These are phyloP conservation scores for Nomada lathburiana DNA, from an alignment of 2,888 invertebrate genomes.

Conservation along the genomic window DNA sequence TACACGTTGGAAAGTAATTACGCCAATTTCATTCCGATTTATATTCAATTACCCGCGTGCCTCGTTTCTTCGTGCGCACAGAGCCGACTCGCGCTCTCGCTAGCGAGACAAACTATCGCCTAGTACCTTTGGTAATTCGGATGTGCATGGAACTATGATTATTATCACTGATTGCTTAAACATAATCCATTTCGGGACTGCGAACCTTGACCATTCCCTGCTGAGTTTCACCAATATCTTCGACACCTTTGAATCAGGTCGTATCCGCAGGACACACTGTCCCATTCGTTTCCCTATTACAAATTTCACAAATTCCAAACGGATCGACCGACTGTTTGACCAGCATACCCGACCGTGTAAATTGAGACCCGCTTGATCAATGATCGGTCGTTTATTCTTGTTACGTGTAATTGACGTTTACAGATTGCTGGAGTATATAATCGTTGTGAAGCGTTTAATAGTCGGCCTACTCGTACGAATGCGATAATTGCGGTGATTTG, in stretches of 20 bases:
- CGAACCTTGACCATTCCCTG: slow-evolving; percentile 18
- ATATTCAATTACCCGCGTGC: slow-evolving; percentile 21
- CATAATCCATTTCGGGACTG: slow-evolving; percentile 59
- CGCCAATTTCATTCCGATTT: background rate
- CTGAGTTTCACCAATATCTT: background rate
- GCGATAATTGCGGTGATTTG: slow-evolving; percentile 15
- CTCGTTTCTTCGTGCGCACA: slow-evolving; percentile 36
- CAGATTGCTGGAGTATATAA: slow-evolving; percentile 16
- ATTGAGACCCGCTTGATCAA: slow-evolving; percentile 29
- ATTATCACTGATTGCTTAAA: slow-evolving; percentile 80
- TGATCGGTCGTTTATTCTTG: slow-evolving; percentile 39
- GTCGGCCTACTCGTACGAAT: background rate
- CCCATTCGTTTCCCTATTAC: background rate
- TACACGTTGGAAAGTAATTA: slow-evolving; percentile 29
- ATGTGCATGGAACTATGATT: slow-evolving; percentile 83
- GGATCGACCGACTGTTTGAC: slow-evolving; percentile 13
- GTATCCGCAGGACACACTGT: background rate
- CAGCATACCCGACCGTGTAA: slow-evolving; percentile 4
- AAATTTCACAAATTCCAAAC: background rate
- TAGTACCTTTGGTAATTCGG: slow-evolving; percentile 82
- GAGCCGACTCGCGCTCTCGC: slow-evolving; percentile 51
- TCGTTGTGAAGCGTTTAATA: slow-evolving; percentile 13
- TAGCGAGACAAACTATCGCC: slow-evolving; percentile 64
- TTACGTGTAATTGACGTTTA: slow-evolving; percentile 33
- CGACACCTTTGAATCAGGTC: background rate